A percentile compares a stretch with the other conserved stretches of the same genome.
Evolutionary conservation across 2,888 invertebrate species (phyloP).

Genomic region (Meiosimyza decipiens): DNA sequence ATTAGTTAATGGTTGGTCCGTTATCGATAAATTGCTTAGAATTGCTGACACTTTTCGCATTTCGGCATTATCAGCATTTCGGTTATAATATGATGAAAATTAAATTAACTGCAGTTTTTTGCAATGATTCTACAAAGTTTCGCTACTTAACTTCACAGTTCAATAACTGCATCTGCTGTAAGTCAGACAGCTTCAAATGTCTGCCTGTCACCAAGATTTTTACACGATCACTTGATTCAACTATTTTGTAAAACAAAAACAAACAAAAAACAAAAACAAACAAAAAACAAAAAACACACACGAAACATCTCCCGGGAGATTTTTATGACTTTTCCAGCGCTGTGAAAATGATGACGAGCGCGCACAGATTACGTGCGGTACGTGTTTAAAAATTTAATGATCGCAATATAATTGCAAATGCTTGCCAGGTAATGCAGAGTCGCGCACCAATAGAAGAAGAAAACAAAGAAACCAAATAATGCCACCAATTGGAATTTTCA

Average conservation of each 20-base stretch:
- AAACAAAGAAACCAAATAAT: not conserved
- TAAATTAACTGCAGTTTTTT: too few relatives aligned
- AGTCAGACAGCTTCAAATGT: not conserved
- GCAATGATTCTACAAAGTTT: too few relatives aligned
- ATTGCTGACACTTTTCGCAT: too few relatives aligned
- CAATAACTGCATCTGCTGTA: conserved; percentile 6
- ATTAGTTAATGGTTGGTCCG: too few relatives aligned
- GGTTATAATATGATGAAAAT: too few relatives aligned
- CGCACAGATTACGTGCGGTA: conserved; percentile 49
- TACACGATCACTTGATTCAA: conserved; percentile 16
- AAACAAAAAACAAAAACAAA: conserved; percentile 55
- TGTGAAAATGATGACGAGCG: conserved; percentile 36
- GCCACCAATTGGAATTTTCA: conserved; percentile 13
- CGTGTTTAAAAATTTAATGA: conserved; percentile 65
- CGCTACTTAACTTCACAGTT: too few relatives aligned
- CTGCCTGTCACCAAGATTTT: not conserved
- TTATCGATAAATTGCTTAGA: too few relatives aligned
- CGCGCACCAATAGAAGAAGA: conserved; percentile 19
- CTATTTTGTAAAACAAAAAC: conserved; percentile 45
- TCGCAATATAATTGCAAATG: conserved; percentile 61
- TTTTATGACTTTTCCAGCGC: conserved; percentile 51
- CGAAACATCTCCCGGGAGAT: conserved; percentile 56
- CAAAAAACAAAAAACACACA: conserved; percentile 44
- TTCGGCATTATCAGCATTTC: too few relatives aligned
- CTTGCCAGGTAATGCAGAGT: conserved; percentile 48